phyloP scores from a whole-genome alignment of 2,888 invertebrate genomes.

The Drosophila merina region DNA sequence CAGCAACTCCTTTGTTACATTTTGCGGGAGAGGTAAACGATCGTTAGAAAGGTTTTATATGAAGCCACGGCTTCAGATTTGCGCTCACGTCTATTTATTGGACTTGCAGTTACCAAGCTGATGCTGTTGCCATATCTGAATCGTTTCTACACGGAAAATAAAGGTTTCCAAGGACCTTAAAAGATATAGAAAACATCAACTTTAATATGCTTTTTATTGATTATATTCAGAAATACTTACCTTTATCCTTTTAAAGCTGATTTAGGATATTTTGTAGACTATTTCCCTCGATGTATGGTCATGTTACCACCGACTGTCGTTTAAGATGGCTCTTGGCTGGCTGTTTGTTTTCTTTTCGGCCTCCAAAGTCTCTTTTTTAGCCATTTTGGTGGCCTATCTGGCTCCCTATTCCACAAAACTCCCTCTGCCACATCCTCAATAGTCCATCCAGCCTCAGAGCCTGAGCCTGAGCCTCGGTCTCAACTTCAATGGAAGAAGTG shows the following conservation, averaged over 20 bases:
- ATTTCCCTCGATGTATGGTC: conserved; percentile 50
- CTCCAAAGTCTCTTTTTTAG: conserved; percentile 53
- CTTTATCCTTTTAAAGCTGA: too few relatives aligned
- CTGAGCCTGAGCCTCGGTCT: too few relatives aligned
- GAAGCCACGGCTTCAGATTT: conserved; percentile 68
- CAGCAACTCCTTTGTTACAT: conserved; percentile 77
- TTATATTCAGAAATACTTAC: too few relatives aligned
- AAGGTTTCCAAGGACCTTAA: background rate
- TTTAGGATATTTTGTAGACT: too few relatives aligned
- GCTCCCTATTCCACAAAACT: conserved; percentile 1
- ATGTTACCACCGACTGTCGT: conserved; percentile 70
- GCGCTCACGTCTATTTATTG: conserved; percentile 72
- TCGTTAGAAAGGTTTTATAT: conserved; percentile 79
- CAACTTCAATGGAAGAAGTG: conserved; percentile 49
- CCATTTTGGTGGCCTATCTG: conserved; percentile 69
- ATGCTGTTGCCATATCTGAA: conserved; percentile 57
- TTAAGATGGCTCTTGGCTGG: conserved; percentile 73
- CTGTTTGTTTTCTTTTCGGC: conserved; percentile 60
- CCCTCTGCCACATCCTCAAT: conserved; percentile 30
- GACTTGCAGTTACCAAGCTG: conserved; percentile 43
- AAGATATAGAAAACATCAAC: background rate
- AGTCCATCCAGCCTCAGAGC: conserved; percentile 33
- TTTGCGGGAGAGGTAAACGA: conserved; percentile 79
- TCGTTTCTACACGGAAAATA: background rate
- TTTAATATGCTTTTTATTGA: too few relatives aligned